Percentiles rank a stretch among this genome's conserved stretches.
phyloP scores from a whole-genome alignment of 2,113 vertebrate species.

The Trogon melanurus region DNA sequence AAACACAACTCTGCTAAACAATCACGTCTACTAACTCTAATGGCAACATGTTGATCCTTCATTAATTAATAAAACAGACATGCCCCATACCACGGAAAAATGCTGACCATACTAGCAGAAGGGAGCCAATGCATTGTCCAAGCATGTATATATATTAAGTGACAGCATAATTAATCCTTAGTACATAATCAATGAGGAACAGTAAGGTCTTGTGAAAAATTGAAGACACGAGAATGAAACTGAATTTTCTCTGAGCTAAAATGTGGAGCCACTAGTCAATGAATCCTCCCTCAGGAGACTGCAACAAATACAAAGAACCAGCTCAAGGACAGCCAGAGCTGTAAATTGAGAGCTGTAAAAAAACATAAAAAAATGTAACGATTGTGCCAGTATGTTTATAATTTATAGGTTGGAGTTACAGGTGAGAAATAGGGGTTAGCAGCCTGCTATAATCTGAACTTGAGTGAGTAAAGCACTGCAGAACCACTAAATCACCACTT shows the following conservation, averaged over 20 bases:
- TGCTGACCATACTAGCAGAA: constrained; percentile 28
- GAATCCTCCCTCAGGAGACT: constrained; percentile 64
- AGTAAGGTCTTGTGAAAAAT: constrained; percentile 63
- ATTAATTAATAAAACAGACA: constrained; percentile 31
- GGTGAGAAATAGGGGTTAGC: constrained; percentile 71
- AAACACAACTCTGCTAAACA: constrained; percentile 1
- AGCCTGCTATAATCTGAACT: constrained; percentile 70
- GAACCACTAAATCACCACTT: constrained; percentile 69
- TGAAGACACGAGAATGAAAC: constrained; percentile 43
- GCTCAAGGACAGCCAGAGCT: constrained; percentile 73
- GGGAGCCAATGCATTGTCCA: constrained; percentile 43
- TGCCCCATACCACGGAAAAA: neutral
- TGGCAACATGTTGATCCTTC: neutral
- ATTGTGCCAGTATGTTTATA: constrained; percentile 68
- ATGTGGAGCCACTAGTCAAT: constrained; percentile 57
- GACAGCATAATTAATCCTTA: constrained; percentile 78
- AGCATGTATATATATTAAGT: constrained; percentile 64
- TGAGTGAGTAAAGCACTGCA: constrained; percentile 58
- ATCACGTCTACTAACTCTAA: neutral
- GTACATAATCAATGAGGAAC: constrained; percentile 71
- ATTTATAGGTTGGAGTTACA: constrained; percentile 69
- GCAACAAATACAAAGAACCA: constrained; percentile 50
- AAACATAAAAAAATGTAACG: constrained; percentile 67
- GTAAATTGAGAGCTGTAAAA: constrained; percentile 74
- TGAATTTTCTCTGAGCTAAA: constrained; percentile 64